phyloP scores from a whole-genome alignment of 2,888 invertebrate species.

The Rhagonycha fulva region DNA sequence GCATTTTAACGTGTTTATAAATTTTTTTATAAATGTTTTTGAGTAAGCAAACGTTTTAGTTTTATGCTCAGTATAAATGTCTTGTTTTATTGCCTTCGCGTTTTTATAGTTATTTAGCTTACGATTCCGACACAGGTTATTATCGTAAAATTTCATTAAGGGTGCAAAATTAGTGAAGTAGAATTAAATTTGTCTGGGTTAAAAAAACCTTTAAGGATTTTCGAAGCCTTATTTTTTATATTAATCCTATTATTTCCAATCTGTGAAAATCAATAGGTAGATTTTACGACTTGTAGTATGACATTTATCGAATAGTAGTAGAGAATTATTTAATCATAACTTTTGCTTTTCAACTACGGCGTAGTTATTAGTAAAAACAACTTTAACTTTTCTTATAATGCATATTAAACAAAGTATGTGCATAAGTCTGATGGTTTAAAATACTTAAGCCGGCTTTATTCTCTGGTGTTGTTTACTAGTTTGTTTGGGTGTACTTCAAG shows the following conservation, averaged over 20 bases:
- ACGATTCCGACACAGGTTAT: background rate
- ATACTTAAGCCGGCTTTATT: too few species aligned
- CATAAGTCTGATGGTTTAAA: too few species aligned
- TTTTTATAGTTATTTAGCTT: background rate
- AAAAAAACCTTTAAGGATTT: background rate
- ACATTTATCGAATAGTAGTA: too few species aligned
- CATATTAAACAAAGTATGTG: too few species aligned
- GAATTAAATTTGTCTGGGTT: background rate
- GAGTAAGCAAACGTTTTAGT: background rate
- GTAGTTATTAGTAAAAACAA: too few species aligned
- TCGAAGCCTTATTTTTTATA: background rate
- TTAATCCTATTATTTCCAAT: background rate
- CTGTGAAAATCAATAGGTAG: too few species aligned
- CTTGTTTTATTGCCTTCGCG: background rate
- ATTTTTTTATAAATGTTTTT: constrained; percentile 1
- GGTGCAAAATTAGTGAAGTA: background rate
- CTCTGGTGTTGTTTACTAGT: too few species aligned
- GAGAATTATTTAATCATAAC: too few species aligned
- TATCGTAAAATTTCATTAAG: background rate
- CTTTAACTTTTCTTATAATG: too few species aligned
- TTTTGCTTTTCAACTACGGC: too few species aligned
- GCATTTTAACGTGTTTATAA: constrained; percentile 17
- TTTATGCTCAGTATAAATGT: background rate
- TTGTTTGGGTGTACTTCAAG: too few species aligned
- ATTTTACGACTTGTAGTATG: too few species aligned